phyloP scores from a whole-genome alignment of 2,797 vertebrate genomes.

The Artibeus lituratus region DNA sequence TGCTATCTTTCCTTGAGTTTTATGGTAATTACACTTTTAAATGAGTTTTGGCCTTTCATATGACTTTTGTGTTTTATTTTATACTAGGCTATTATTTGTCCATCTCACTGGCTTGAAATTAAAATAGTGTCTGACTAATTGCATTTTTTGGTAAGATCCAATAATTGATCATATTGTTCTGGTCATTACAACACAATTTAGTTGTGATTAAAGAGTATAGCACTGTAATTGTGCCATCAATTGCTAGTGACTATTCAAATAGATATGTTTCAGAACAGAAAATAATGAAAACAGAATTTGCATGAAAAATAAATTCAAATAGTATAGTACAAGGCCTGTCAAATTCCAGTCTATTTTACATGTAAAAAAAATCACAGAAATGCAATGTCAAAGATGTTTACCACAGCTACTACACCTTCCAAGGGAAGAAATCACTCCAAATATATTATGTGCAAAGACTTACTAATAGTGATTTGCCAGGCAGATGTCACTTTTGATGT shows the following conservation, averaged over 20 bases:
- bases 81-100: neutral
- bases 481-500: neutral
- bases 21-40: neutral
- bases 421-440: neutral
- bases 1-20: neutral
- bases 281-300: slow-evolving; percentile 11
- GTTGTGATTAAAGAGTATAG: neutral
- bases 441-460: neutral
- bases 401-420: neutral
- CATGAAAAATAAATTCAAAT: neutral
- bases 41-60: neutral
- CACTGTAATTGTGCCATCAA: neutral
- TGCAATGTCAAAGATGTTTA: neutral
- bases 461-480: neutral
- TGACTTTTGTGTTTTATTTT: slow-evolving; percentile 34
- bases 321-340: neutral
- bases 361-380: neutral
- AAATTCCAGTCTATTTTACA: neutral
- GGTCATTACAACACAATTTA: neutral
- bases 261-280: slow-evolving; percentile 1
- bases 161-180: neutral
- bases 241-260: neutral
- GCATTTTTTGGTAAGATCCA: neutral
- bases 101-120: neutral
- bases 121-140: neutral